These are phyloP conservation scores for Morone saxatilis DNA, from an alignment of 2,113 vertebrate species.

Conservation along the genomic window DNA sequence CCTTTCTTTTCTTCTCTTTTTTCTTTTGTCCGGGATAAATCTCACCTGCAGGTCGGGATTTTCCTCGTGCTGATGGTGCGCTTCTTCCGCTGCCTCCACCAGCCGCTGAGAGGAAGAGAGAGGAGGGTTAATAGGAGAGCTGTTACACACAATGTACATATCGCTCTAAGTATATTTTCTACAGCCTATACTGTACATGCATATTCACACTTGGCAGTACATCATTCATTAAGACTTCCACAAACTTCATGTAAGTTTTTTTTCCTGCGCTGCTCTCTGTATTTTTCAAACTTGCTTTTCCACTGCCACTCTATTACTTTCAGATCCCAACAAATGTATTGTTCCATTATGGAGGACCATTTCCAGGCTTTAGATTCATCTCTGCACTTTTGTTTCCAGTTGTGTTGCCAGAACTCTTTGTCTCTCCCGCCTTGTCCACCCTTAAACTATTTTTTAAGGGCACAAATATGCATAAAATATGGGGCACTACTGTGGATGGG, in stretches of 20 bases:
- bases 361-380: slow-evolving; percentile 20
- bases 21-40: neutral
- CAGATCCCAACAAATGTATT: slow-evolving; percentile 21
- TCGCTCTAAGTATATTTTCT: too few species aligned
- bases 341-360: slow-evolving; percentile 3
- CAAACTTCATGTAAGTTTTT: neutral
- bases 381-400: neutral
- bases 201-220: neutral
- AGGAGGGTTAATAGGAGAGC: neutral
- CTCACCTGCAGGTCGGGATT: slow-evolving; percentile 97
- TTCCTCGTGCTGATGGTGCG: slow-evolving; percentile 95
- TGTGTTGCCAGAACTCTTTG: neutral
- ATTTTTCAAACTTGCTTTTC: slow-evolving; percentile 26
- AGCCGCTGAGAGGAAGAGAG: slow-evolving; percentile 85
- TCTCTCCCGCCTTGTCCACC: neutral
- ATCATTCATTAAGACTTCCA: neutral
- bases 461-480: slow-evolving; percentile 32
- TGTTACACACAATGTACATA: too few species aligned
- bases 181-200: neutral
- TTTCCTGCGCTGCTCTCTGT: neutral
- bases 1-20: neutral
- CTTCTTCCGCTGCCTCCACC: slow-evolving; percentile 97
- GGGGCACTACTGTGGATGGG: slow-evolving; percentile 12
- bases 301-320: slow-evolving; percentile 12
- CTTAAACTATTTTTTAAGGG: neutral